Evolutionary conservation across 2,797 vertebrate genomes (phyloP), one percentile per base, ranked within the genome.

Genomic region (Nasua narica): DNA sequence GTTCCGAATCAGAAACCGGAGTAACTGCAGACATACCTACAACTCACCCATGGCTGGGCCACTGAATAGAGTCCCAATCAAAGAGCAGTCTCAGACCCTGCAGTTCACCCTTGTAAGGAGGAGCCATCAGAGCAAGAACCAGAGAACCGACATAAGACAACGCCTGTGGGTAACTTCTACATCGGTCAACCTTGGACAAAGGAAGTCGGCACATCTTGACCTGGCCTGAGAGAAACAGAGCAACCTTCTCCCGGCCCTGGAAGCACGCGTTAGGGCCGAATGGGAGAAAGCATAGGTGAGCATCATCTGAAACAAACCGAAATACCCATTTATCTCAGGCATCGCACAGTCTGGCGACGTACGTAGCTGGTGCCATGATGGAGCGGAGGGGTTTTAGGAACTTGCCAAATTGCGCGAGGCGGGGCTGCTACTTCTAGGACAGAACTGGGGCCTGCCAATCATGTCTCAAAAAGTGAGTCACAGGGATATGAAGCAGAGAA

Each of bases 121-220:
- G 52, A 81, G 8, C 35, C 40, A 8, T 60, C 52, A 65, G 81
- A 58, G 54, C n/a, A 74, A 62, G 90, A 86, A 81, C 1, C 0
- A 96, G 95, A 85, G 97, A 98, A 43, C 93, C 85, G 98, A 98
- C 98, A 99, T 99, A 98, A 99, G 98, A 86, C 99, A 98, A 0
- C 99, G 99, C 99, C 98, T 67, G 98, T 99, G 81, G 99, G 99
- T 65, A 98, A 99, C n/a, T 99, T 99, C 98, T 99, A 99, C 96
- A 99, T 99, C 15, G 99, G 99, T 25, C 99, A 99, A 15, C 99
- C 99, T 94, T 99, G 86, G 99, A 99, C 54, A 99, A 99, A 99
- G 99, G 65, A 99, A 99, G 98, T 99, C 99, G 97, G 99, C 99
- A 56, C 99, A 99, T 9, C 99, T 99, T 54, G 99, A 99, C 98